Evolutionary conservation across 2,113 vertebrate genomes (phyloP).

Genomic region (Microcebus griseorufus): DNA sequence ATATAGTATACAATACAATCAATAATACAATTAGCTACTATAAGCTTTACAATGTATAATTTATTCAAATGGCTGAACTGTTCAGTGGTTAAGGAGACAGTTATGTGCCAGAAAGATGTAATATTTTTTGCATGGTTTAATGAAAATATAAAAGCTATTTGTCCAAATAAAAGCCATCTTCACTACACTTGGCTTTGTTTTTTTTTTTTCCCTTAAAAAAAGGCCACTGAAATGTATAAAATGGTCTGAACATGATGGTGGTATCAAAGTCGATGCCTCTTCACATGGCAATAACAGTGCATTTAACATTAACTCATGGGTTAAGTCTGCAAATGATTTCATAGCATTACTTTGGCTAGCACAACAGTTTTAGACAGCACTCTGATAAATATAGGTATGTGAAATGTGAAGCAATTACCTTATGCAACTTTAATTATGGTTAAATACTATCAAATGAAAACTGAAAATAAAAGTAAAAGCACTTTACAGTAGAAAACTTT

Average conservation of each 20-base stretch:
- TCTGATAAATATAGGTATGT: conserved; percentile 95
- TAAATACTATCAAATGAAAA: conserved; percentile 90
- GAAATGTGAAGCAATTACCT: conserved; percentile 95
- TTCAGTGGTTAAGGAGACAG: conserved; percentile 95
- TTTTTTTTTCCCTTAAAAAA: conserved; percentile 81
- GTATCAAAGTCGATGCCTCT: conserved; percentile 90
- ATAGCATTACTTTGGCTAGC: conserved; percentile 93
- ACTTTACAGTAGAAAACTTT: conserved; percentile 87
- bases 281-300: conserved; percentile 94
- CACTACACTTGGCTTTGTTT: conserved; percentile 82
- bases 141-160: conserved; percentile 90
- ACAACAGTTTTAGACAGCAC: conserved; percentile 94
- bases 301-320: conserved; percentile 90
- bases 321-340: conserved; percentile 88
- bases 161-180: conserved; percentile 87
- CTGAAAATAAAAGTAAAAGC: conserved; percentile 84
- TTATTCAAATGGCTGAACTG: conserved; percentile 95
- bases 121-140: conserved; percentile 87
- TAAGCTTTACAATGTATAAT: conserved; percentile 99
- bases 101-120: conserved; percentile 93
- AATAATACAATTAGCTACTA: conserved; percentile 89
- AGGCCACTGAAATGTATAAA: conserved; percentile 99
- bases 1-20: conserved; percentile 90
- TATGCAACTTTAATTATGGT: conserved; percentile 89
- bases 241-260: conserved; percentile 89